A percentile compares a stretch with the other conserved stretches of the same genome.
These are phyloP conservation scores for Neofelis nebulosa DNA, from an alignment of 2,113 vertebrate species.

Conservation along the genomic window DNA sequence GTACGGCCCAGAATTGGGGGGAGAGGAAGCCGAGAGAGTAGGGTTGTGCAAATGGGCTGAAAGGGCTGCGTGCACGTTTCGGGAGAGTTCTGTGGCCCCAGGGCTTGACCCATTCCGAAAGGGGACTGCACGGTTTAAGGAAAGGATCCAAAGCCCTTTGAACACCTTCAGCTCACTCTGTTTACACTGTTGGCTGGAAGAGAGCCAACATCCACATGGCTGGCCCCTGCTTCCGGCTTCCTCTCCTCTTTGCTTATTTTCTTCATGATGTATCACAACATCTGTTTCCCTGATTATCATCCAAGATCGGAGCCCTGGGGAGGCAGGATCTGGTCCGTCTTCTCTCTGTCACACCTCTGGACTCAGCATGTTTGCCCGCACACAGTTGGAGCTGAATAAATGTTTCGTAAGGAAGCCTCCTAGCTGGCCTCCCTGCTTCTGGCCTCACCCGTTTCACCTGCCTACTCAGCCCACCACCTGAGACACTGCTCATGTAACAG, in stretches of 20 bases:
- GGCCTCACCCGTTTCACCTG: not conserved
- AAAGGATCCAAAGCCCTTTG: not conserved
- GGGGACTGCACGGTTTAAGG: not conserved
- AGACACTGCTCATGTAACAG: not conserved
- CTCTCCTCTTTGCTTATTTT: not conserved
- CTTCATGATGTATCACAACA: not conserved
- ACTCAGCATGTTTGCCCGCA: not conserved
- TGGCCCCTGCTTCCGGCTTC: not conserved
- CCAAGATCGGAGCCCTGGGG: not conserved
- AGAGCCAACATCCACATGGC: not conserved
- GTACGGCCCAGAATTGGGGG: not conserved
- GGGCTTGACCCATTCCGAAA: not conserved
- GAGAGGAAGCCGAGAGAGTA: not conserved
- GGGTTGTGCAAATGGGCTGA: not conserved
- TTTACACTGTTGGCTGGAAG: not conserved
- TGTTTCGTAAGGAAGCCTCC: not conserved
- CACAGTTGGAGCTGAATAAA: not conserved
- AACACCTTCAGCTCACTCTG: not conserved
- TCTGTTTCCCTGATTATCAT: not conserved
- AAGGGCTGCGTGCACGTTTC: not conserved
- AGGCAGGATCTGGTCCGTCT: not conserved
- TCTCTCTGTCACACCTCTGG: not conserved
- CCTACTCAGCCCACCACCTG: not conserved
- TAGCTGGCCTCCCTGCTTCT: not conserved
- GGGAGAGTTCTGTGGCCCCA: not conserved